A percentile compares a stretch with the other conserved stretches of the same genome.
These are phyloP conservation scores for Pogonophryne albipinna DNA, from an alignment of 2,797 vertebrate genomes.

Conservation along the genomic window DNA sequence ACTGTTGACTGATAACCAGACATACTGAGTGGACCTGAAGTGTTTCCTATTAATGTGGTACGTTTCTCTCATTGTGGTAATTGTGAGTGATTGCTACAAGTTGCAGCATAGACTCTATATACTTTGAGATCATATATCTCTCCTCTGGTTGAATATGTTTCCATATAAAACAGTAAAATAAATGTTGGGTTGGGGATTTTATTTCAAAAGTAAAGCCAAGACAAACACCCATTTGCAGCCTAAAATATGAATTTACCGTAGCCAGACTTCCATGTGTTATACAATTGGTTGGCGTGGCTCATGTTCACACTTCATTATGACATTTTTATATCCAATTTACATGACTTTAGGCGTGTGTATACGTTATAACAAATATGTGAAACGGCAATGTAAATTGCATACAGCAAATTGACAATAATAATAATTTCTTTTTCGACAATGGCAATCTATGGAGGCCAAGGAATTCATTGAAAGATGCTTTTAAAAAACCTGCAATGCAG, in stretches of 20 bases:
- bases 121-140: too few species aligned
- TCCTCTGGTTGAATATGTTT: background rate
- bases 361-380: background rate
- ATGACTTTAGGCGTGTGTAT: background rate
- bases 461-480: background rate
- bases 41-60: background rate
- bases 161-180: background rate
- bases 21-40: constrained; percentile 19
- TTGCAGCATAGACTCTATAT: background rate
- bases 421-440: background rate
- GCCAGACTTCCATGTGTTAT: background rate
- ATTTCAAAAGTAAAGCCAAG: background rate
- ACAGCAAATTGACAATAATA: background rate
- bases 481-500: background rate
- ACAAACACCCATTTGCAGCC: background rate
- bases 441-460: background rate
- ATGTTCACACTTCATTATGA: background rate
- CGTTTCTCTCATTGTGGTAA: background rate
- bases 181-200: background rate
- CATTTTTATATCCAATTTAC: background rate
- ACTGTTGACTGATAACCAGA: constrained; percentile 29
- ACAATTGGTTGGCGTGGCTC: background rate
- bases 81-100: background rate
- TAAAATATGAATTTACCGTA: background rate
- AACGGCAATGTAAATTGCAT: background rate